Percentiles rank a stretch among this genome's conserved stretches.
Conservation (phyloP, 2,113 vertebrate genomes). For the Ammodytes dubius region DNA sequence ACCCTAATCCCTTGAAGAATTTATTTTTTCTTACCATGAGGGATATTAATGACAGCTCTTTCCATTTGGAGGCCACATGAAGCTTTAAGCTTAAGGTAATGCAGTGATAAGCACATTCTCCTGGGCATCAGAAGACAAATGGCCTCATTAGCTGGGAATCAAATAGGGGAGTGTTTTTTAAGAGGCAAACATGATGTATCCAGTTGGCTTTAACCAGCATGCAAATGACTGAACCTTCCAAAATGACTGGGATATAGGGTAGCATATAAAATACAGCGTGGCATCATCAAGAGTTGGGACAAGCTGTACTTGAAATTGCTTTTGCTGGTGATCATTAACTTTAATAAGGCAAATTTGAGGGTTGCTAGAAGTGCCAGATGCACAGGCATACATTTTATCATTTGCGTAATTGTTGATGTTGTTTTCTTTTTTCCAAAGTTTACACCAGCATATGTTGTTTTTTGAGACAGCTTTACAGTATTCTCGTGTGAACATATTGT, state of each 20-base stretch:
- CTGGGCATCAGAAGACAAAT: conserved; percentile 74
- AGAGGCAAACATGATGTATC: conserved; percentile 74
- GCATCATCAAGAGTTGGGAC: conserved; percentile 28
- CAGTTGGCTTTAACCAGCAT: conserved; percentile 60
- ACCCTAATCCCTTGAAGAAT: conserved; percentile 24
- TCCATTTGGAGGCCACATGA: conserved; percentile 50
- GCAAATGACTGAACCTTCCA: conserved; percentile 61
- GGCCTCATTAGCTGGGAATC: conserved; percentile 74
- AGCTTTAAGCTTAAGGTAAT: conserved; percentile 66
- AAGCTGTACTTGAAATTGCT: conserved; percentile 50
- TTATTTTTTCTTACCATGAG: conserved; percentile 40
- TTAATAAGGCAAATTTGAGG: conserved; percentile 45
- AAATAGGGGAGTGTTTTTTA: conserved; percentile 58
- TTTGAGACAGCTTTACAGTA: not conserved
- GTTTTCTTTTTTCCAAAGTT: not conserved
- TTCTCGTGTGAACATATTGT: not conserved
- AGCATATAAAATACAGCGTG: conserved; percentile 48
- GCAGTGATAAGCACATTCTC: conserved; percentile 74
- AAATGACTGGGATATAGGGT: conserved; percentile 61
- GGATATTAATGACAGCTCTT: conserved; percentile 73
- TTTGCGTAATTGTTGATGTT: too few relatives aligned
- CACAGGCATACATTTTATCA: not conserved
- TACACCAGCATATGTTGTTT: not conserved
- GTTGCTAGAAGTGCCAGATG: not conserved
- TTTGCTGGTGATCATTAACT: conserved; percentile 20